A percentile compares a stretch with the other conserved stretches of the same genome.
Evolutionary conservation across 2,888 invertebrate genomes (phyloP).

Genomic region (Gnatocerus cornutus): DNA sequence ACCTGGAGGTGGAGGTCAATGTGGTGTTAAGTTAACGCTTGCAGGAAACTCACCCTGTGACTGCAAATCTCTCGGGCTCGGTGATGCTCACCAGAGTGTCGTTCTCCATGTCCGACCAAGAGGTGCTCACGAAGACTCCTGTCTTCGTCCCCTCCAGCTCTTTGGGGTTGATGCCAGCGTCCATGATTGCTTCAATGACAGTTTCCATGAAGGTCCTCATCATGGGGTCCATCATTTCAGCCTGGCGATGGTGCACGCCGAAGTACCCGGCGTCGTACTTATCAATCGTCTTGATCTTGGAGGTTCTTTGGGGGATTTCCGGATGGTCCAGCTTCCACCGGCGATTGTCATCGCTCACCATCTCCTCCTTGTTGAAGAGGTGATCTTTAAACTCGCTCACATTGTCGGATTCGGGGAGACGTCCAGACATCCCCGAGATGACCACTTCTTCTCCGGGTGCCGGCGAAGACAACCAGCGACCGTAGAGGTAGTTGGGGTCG

Average conservation of each 20-base stretch:
- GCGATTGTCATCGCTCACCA: conserved; percentile 72
- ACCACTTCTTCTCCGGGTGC: conserved; percentile 21
- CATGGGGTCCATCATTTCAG: conserved; percentile 74
- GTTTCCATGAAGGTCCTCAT: conserved; percentile 76
- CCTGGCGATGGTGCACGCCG: conserved; percentile 82
- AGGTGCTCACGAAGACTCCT: conserved; percentile 86
- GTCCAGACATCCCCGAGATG: conserved; percentile 74
- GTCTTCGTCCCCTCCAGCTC: conserved; percentile 81
- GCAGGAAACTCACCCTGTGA: conserved; percentile 76
- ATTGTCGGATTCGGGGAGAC: conserved; percentile 84
- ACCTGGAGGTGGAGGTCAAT: conserved; percentile 43
- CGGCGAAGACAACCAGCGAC: conserved; percentile 9
- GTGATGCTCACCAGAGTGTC: conserved; percentile 83
- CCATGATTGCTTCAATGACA: conserved; percentile 75
- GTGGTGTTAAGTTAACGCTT: too few relatives aligned
- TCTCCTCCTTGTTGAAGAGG: conserved; percentile 78
- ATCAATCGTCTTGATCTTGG: conserved; percentile 76
- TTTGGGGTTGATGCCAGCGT: conserved; percentile 79
- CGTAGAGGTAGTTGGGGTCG: background rate
- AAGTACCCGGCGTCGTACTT: conserved; percentile 87
- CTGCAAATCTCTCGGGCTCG: conserved; percentile 73
- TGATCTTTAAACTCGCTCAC: conserved; percentile 79
- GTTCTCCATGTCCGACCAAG: conserved; percentile 84
- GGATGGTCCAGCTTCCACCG: conserved; percentile 73
- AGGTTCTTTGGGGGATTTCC: conserved; percentile 79